Evolutionary conservation across 2,797 vertebrate species (phyloP).

Genomic region (Rhabdomys pumilio): DNA sequence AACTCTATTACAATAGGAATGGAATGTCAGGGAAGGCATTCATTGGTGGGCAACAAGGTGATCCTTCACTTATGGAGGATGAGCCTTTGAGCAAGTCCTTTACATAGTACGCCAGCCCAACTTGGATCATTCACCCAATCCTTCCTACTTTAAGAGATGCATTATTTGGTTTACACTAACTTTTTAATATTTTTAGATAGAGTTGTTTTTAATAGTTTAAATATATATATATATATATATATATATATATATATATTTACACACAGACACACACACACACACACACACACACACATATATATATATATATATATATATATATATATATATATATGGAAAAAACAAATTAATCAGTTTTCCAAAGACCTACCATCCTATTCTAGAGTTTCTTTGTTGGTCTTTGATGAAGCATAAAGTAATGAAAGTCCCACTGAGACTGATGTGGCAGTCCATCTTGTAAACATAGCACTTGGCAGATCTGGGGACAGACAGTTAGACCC

Average conservation of each 20-base stretch:
- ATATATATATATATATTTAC: too few relatives aligned
- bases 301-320: too few relatives aligned
- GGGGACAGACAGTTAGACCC: not conserved
- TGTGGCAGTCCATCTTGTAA: not conserved
- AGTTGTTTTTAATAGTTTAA: constrained; percentile 29
- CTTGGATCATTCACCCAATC: not conserved
- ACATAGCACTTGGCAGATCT: too few relatives aligned
- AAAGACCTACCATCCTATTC: not conserved
- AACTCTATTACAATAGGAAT: constrained; percentile 78
- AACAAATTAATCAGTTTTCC: constrained; percentile 69
- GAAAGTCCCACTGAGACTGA: not conserved
- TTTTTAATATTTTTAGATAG: constrained; percentile 77
- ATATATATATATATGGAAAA: constrained; percentile 9
- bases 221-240: too few relatives aligned
- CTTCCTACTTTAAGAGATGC: constrained; percentile 38
- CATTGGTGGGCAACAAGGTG: constrained; percentile 51
- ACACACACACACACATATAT: not conserved
- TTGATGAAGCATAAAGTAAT: constrained; percentile 46
- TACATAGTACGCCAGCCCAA: constrained; percentile 43
- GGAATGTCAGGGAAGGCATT: constrained; percentile 78
- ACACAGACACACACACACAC: too few relatives aligned
- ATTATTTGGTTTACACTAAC: constrained; percentile 37
- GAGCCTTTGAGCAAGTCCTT: constrained; percentile 59
- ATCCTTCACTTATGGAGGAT: constrained; percentile 66
- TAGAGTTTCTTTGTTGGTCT: not conserved